Percentiles rank a stretch among this genome's conserved stretches.
Conservation (phyloP, 2,888 invertebrate species). For the Seira ritae region DNA sequence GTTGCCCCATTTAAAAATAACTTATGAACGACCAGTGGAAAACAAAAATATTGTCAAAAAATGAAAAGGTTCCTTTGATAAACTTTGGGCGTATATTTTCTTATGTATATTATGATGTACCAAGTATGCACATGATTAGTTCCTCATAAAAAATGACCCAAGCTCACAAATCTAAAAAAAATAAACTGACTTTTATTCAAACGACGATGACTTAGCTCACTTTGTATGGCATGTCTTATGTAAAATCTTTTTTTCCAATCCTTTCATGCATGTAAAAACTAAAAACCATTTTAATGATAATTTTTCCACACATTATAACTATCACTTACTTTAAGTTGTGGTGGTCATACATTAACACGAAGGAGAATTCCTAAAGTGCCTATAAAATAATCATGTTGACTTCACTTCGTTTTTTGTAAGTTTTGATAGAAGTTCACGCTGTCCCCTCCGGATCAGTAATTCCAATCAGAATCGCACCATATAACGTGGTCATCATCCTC, state of each 20-base stretch:
- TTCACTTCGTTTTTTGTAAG: neutral
- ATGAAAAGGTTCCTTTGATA: constrained; percentile 36
- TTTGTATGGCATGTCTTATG: neutral
- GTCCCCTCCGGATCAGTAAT: constrained; percentile 2
- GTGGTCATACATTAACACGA: too few relatives aligned
- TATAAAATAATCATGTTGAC: too few relatives aligned
- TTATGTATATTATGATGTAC: neutral
- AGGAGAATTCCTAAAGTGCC: too few relatives aligned
- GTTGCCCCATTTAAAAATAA: too few relatives aligned
- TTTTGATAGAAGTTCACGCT: constrained; percentile 4
- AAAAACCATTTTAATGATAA: neutral
- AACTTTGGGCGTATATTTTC: constrained; percentile 32
- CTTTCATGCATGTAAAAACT: neutral
- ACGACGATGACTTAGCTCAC: neutral
- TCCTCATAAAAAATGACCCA: constrained; percentile 8
- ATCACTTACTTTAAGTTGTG: too few relatives aligned
- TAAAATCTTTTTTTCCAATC: neutral
- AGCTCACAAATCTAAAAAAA: neutral
- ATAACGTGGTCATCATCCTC: constrained; percentile 32
- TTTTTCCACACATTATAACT: neutral
- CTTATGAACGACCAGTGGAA: neutral
- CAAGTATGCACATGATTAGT: too few relatives aligned
- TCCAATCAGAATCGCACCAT: constrained; percentile 27
- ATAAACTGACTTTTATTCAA: neutral
- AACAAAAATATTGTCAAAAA: constrained; percentile 10